Evolutionary conservation across 2,888 invertebrate genomes (phyloP), one percentile per base, ranked within the genome.

Genomic region (Lottia scabra): DNA sequence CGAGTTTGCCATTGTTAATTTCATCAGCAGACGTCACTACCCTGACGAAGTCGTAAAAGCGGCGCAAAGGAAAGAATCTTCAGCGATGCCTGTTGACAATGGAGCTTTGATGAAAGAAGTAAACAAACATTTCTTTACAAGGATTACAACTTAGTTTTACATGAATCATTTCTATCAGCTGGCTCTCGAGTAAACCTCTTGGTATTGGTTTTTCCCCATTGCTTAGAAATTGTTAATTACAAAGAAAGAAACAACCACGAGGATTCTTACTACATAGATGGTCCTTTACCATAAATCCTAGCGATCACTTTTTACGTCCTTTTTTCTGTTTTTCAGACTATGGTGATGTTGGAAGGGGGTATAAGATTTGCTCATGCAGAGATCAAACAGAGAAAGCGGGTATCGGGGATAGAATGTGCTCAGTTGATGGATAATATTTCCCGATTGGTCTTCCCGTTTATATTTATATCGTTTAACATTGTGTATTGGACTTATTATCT

Each of bases 401-500:
- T 56, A 56, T 56, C 56, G 56, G 56, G 56, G 8, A 23, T 56
- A 56, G 19, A n/a, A 6, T 56, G 56, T 19, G 56, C 56, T 13
- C 56, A 56, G 56, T 23, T 56, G 56, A 56, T 56, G 56, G 56
- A 56, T 56, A 56, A 56, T 1, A 56, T 56, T 13, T n/a, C 56
- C 19, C 56, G 56, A 3, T 19, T 56, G 3, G 10, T 56, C 56
- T 56, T 56, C 56, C 56, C 56, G 3, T 56, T 56, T 56, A 56
- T 56, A 56, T 56, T 56, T 19, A 56, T 56, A 19, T 8, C 56
- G 13, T 56, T 56, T 56, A 56, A 56, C 23, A 56, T 56, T 4
- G 56, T 56, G 19, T 56, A 56, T 56, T 56, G 56, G 56, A 56
- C 56, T 19, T 56, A 56, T 56, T 56, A 56, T 56, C 15, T 56